phyloP scores from a whole-genome alignment of 2,888 invertebrate genomes.

The Heteromurus nitidus region DNA sequence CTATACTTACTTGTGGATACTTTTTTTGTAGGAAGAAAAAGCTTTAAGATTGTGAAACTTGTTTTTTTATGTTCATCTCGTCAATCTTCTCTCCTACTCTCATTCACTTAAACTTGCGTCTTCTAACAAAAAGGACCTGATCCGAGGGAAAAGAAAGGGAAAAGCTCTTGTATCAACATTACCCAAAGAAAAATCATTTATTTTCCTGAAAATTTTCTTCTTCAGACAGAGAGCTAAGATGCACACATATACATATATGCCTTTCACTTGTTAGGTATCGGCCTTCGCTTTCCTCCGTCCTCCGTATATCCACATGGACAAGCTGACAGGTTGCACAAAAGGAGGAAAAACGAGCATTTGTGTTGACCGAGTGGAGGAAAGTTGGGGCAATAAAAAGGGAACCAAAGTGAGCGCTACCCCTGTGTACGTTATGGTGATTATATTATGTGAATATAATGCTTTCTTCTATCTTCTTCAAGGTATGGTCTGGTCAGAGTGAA shows the following conservation, averaged over 20 bases:
- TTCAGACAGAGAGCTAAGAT: background rate
- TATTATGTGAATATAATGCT: constrained; percentile 14
- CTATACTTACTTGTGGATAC: background rate
- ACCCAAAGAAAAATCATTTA: constrained; percentile 25
- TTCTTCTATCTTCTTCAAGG: background rate
- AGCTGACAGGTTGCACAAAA: constrained; percentile 33
- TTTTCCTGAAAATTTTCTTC: constrained; percentile 19
- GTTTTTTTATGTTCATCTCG: constrained; percentile 30
- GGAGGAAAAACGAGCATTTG: constrained; percentile 16
- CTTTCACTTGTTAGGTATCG: no score
- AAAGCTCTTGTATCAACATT: constrained; percentile 35
- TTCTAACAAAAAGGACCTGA: background rate
- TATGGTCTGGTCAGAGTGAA: no score
- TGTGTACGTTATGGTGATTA: background rate
- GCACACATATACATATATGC: background rate
- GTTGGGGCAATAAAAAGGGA: constrained; percentile 22
- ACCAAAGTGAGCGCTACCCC: constrained; percentile 2
- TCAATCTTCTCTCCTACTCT: constrained; percentile 18
- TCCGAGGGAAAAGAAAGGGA: background rate
- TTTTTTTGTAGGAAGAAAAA: background rate
- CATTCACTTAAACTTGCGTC: constrained; percentile 29
- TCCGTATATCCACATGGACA: no score
- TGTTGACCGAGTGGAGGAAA: constrained; percentile 24
- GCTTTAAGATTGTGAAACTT: constrained; percentile 3
- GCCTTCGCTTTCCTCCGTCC: no score